Percentiles rank a stretch among this genome's conserved stretches.
Conservation (phyloP, 2,888 invertebrate genomes). For the Mythimna vitellina region DNA sequence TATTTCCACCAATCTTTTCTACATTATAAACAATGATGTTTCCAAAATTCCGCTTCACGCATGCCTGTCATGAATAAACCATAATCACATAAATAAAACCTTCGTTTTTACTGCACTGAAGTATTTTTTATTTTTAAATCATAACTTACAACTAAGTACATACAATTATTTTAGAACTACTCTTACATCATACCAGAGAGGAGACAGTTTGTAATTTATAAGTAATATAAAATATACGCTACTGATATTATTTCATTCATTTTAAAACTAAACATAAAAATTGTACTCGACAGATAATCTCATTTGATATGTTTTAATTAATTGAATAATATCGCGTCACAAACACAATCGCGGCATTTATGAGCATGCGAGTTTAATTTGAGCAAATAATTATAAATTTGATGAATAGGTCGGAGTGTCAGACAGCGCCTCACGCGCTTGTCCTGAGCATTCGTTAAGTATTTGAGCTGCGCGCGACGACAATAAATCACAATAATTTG, state of each 20-base stretch:
- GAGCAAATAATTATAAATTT: slow-evolving; percentile 46
- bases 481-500: slow-evolving; percentile 59
- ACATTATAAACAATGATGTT: background rate
- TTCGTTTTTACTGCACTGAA: slow-evolving; percentile 11
- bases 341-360: slow-evolving; percentile 18
- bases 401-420: background rate
- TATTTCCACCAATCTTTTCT: too few relatives aligned
- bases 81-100: slow-evolving; percentile 12
- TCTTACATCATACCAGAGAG: slow-evolving; percentile 20
- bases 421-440: background rate
- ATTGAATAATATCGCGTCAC: slow-evolving; percentile 21
- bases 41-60: background rate
- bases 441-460: slow-evolving; percentile 16
- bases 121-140: slow-evolving; percentile 45
- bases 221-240: slow-evolving; percentile 11
- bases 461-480: slow-evolving; percentile 28
- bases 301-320: slow-evolving; percentile 48
- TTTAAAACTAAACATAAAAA: slow-evolving; percentile 35
- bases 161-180: slow-evolving; percentile 22
- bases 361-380: slow-evolving; percentile 33
- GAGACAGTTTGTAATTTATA: slow-evolving; percentile 40
- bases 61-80: background rate
- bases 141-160: slow-evolving; percentile 42
- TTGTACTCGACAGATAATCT: slow-evolving; percentile 54
- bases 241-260: slow-evolving; percentile 13